Conservation (phyloP, 1,140 invertebrate species). For the Orussus abietinus region DNA sequence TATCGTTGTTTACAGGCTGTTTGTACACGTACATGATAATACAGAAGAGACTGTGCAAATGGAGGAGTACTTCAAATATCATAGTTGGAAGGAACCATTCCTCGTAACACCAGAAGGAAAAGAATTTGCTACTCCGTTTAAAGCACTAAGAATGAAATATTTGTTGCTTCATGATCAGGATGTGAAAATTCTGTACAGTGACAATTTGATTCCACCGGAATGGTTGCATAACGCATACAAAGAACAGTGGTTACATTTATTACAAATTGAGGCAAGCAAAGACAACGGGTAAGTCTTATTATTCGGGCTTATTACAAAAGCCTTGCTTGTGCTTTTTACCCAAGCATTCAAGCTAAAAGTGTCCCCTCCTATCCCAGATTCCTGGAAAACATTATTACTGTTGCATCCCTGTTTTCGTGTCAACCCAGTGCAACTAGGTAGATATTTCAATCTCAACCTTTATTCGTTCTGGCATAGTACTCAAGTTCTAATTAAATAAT, state of each 20-base stretch:
- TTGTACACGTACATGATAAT: conserved; percentile 35
- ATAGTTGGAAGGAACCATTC: conserved; percentile 51
- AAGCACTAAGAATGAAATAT: conserved; percentile 65
- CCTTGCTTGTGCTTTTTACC: no score
- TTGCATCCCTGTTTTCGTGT: conserved; percentile 22
- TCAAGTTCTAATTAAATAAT: conserved; percentile 1
- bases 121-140: conserved; percentile 60
- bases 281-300: conserved; percentile 61
- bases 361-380: conserved; percentile 23
- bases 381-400: conserved; percentile 16
- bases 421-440: conserved; percentile 7
- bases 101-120: conserved; percentile 60
- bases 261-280: conserved; percentile 66
- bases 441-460: neutral
- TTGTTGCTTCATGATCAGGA: conserved; percentile 70
- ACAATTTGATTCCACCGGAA: conserved; percentile 66
- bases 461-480: conserved; percentile 11
- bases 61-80: conserved; percentile 47
- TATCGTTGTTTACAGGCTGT: conserved; percentile 31
- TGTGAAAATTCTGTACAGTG: conserved; percentile 64
- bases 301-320: no score
- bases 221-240: conserved; percentile 66
- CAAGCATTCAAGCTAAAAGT: no score
- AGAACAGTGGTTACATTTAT: conserved; percentile 68
- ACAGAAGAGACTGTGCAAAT: conserved; percentile 44